Evolutionary conservation across 2,113 vertebrate species (phyloP), one percentile per base, ranked within the genome.

Genomic region (Vidua chalybeata): DNA sequence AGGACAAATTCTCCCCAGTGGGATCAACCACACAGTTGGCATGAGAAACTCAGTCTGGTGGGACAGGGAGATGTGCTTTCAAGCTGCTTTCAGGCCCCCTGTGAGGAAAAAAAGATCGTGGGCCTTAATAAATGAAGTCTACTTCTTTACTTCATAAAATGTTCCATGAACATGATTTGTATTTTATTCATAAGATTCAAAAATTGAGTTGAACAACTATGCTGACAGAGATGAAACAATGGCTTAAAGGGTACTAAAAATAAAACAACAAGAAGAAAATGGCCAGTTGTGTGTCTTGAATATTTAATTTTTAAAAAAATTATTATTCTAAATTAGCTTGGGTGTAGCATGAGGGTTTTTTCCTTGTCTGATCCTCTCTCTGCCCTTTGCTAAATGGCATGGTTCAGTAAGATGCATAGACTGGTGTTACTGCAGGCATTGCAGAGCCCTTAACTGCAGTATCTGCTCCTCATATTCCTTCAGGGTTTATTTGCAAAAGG

Each of bases 401-500:
- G 62, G 95, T 90, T 97, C 94, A 95, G 76, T 69, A 35, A 76
- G 85, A 96, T 92, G 89, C 93, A 91, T 27, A 51, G 92, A 10
- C 39, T 93, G 90, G 93, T 90, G 90, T 75, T 94, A 93, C 93
- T 95, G 92, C 71, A 89, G 93, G 91, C 87, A 31, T 41, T 72
- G 84, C n/a, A 77, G 76, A 93, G 89, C 85, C 89, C 94, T 94
- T 84, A 93, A 89, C 87, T 96, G 28, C 74, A 30, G 35, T 46
- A 23, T 95, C 87, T 93, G 59, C 13, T 95, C 92, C 76, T 89
- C 79, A 24, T n/a, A 43, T 77, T 91, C 96, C 94, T 96, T 84
- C 89, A 96, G 96, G 96, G 94, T 94, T 96, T 95, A 92, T 96
- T 96, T 97, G 93, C 89, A 95, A 97, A 97, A 97, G 96, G 96